These are phyloP conservation scores for Drosophila burlai DNA, from an alignment of 1,140 invertebrate genomes.

Conservation along the genomic window DNA sequence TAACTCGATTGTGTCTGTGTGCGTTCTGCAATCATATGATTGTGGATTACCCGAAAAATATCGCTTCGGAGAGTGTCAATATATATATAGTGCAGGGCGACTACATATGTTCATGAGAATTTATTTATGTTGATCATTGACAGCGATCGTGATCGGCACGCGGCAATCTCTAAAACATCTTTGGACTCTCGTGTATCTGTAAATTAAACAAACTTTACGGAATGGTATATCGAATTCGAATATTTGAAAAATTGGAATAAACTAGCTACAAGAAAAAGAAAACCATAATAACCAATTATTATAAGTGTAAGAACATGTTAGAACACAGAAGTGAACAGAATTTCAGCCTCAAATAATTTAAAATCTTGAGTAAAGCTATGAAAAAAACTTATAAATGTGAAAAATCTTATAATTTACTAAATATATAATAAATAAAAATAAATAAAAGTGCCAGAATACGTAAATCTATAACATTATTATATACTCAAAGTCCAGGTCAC, in stretches of 20 bases:
- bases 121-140: constrained; percentile 26
- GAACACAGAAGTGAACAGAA: too few species aligned
- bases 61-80: constrained; percentile 6
- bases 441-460: background rate
- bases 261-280: background rate
- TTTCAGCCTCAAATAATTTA: background rate
- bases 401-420: too few species aligned
- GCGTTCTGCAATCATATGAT: constrained; percentile 35
- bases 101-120: constrained; percentile 2
- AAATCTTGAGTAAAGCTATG: background rate
- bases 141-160: constrained; percentile 14
- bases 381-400: background rate
- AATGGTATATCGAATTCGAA: background rate
- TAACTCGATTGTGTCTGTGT: constrained; percentile 6
- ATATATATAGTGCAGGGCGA: constrained; percentile 13
- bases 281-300: background rate
- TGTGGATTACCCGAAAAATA: constrained; percentile 6
- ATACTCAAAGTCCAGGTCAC: constrained; percentile 5
- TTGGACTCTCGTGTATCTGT: constrained; percentile 11
- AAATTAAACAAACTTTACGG: background rate
- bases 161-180: constrained; percentile 5
- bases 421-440: background rate
- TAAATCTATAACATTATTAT: background rate
- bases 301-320: background rate
- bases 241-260: background rate